phyloP scores from a whole-genome alignment of 2,113 vertebrate species.

The Tylochromis polylepis region DNA sequence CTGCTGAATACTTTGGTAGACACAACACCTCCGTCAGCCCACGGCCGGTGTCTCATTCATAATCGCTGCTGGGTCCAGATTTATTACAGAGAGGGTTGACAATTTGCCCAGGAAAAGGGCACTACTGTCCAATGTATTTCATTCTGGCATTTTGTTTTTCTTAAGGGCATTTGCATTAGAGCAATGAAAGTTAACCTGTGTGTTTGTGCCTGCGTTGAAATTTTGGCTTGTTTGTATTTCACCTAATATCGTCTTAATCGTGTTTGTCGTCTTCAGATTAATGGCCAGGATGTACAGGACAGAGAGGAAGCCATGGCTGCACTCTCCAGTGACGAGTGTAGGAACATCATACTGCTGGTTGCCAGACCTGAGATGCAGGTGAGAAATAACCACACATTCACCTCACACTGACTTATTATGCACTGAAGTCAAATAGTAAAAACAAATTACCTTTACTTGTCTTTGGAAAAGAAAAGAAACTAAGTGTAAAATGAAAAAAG shows the following conservation, averaged over 20 bases:
- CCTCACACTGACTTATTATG: background rate
- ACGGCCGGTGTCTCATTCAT: constrained; percentile 81
- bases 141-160: constrained; percentile 5
- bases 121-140: constrained; percentile 1
- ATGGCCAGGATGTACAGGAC: constrained; percentile 92
- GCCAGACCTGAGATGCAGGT: constrained; percentile 93
- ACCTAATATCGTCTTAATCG: background rate
- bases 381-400: constrained; percentile 21
- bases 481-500: background rate
- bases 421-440: background rate
- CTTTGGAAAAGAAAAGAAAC: background rate
- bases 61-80: constrained; percentile 74
- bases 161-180: background rate
- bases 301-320: constrained; percentile 87
- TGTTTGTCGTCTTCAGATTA: constrained; percentile 80
- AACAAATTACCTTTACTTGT: background rate
- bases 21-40: constrained; percentile 72
- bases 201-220: background rate
- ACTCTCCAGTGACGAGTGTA: constrained; percentile 86
- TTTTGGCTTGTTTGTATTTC: background rate
- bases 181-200: background rate
- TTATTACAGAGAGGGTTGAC: constrained; percentile 75
- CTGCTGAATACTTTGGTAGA: constrained; percentile 84
- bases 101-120: constrained; percentile 58
- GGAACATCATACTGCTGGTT: constrained; percentile 85